Percentiles rank a stretch among this genome's conserved stretches.
phyloP scores from a whole-genome alignment of 2,113 vertebrate genomes.

The Rhinolophus ferrumequinum region DNA sequence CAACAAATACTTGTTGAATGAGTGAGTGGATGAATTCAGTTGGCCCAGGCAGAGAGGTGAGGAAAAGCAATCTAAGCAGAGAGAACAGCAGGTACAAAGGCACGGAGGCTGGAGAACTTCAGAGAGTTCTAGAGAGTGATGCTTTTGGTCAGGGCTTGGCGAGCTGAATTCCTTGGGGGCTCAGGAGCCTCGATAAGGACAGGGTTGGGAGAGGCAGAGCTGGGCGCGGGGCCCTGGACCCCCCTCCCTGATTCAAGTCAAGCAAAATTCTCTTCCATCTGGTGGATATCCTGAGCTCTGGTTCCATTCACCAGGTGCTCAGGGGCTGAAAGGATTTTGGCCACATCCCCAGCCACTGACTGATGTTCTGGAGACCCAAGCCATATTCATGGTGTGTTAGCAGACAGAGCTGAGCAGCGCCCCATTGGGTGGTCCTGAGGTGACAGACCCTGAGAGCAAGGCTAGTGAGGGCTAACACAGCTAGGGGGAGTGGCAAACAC shows the following conservation, averaged over 20 bases:
- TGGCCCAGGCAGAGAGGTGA: not conserved
- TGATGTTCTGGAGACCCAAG: not conserved
- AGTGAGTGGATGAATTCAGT: not conserved
- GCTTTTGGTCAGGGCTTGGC: not conserved
- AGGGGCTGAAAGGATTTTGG: not conserved
- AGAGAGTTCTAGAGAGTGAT: not conserved
- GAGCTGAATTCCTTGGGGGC: not conserved
- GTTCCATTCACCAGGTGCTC: not conserved
- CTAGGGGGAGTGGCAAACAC: not conserved
- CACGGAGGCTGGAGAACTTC: not conserved
- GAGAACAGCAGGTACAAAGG: not conserved
- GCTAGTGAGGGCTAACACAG: not conserved
- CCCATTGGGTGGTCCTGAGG: not conserved
- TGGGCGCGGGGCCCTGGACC: not conserved
- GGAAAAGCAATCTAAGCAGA: not conserved
- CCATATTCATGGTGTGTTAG: not conserved
- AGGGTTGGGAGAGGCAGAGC: not conserved
- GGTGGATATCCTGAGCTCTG: not conserved
- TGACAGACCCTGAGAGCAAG: not conserved
- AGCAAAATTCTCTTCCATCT: not conserved
- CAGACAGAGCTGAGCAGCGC: not conserved
- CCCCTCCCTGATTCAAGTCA: not conserved
- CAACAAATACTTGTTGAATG: not conserved
- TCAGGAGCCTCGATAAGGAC: not conserved
- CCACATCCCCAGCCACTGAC: accelerated